Conservation (phyloP, 2,888 invertebrate species). For the Lasioglossum lativentre region DNA sequence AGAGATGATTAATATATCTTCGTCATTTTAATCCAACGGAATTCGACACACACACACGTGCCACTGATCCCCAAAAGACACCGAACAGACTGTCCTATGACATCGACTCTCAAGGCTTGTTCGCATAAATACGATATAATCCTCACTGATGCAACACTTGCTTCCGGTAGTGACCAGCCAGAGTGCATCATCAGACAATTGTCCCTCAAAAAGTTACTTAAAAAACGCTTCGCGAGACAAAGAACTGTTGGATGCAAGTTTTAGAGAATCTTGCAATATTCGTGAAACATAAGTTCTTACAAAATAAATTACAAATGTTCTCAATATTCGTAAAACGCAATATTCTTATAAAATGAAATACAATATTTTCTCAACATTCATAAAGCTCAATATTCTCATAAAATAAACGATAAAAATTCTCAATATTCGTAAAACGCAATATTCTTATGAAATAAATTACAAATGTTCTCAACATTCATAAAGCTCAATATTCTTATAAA, state of each 20-base stretch:
- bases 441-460: too few relatives aligned
- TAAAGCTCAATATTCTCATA: too few relatives aligned
- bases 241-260: too few relatives aligned
- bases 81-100: neutral
- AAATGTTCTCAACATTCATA: too few relatives aligned
- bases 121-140: conserved; percentile 6
- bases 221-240: neutral
- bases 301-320: neutral
- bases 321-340: too few relatives aligned
- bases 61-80: conserved; percentile 11
- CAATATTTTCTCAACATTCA: too few relatives aligned
- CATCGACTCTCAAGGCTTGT: conserved; percentile 13
- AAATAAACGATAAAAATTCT: neutral
- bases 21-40: conserved; percentile 36
- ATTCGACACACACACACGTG: neutral
- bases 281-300: neutral
- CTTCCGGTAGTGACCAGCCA: conserved; percentile 14
- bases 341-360: too few relatives aligned
- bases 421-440: too few relatives aligned
- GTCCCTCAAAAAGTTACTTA: neutral
- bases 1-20: conserved; percentile 25
- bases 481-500: too few relatives aligned
- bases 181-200: neutral
- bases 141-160: neutral
- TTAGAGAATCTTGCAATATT: too few relatives aligned